phyloP scores from a whole-genome alignment of 2,888 invertebrate genomes.

The Allophyes oxyacanthae region DNA sequence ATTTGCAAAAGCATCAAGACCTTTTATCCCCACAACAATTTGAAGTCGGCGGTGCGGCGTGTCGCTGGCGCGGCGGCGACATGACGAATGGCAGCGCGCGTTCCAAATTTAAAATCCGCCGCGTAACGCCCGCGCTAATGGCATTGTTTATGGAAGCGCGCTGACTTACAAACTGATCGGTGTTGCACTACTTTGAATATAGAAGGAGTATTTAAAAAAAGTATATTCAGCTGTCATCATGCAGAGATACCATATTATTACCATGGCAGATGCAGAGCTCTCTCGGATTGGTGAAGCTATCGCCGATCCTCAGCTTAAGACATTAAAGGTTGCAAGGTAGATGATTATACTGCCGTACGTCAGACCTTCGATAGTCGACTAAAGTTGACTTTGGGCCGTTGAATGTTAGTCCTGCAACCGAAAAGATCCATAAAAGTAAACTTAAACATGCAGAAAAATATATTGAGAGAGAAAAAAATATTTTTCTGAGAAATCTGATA shows the following conservation, averaged over 20 bases:
- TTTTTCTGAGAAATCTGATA: background rate
- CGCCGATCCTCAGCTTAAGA: no score
- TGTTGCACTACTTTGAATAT: constrained; percentile 56
- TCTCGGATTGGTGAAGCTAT: no score
- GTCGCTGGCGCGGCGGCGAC: constrained; percentile 84
- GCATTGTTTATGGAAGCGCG: constrained; percentile 86
- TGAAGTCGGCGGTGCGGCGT: constrained; percentile 71
- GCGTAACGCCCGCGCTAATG: constrained; percentile 87
- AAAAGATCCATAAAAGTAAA: no score
- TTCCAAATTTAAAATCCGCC: constrained; percentile 89
- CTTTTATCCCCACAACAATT: constrained; percentile 34
- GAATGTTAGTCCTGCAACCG: no score
- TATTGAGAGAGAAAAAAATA: no score
- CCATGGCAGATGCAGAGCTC: no score
- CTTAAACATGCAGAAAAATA: no score
- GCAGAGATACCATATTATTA: no score
- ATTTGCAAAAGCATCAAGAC: constrained; percentile 70
- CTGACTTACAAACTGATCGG: constrained; percentile 80
- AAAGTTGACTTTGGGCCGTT: no score
- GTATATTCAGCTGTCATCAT: background rate
- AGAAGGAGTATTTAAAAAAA: background rate
- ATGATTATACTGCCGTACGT: no score
- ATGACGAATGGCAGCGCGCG: constrained; percentile 86
- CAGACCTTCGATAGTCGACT: no score
- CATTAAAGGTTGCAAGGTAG: no score